Conservation (phyloP, 2,888 invertebrate genomes). For the Strigamia transsilvanica region DNA sequence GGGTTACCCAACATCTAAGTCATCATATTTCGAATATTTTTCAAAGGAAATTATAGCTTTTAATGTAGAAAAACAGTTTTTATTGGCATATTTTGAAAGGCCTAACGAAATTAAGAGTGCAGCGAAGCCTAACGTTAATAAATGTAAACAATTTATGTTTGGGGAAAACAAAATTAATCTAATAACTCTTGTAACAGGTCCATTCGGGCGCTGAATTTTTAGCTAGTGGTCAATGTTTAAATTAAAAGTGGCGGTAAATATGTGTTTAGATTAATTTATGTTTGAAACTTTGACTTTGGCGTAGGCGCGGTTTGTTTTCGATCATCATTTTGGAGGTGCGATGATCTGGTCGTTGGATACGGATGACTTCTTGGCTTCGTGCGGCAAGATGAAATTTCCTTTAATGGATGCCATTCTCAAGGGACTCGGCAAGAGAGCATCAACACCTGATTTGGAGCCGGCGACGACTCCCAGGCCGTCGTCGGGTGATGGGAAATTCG, state of each 20-base stretch:
- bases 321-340: conserved; percentile 75
- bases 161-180: conserved; percentile 12
- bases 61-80: no score
- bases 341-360: conserved; percentile 93
- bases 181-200: neutral
- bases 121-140: neutral
- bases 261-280: no score
- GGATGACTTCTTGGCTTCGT: conserved; percentile 81
- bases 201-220: neutral
- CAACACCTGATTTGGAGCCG: conserved; percentile 63
- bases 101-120: neutral
- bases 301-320: conserved; percentile 70
- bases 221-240: neutral
- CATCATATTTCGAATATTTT: no score
- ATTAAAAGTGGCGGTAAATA: no score
- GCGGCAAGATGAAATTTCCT: conserved; percentile 72
- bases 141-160: conserved; percentile 1
- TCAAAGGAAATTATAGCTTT: no score
- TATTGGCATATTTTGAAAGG: conserved; percentile 15
- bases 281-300: neutral
- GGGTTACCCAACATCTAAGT: no score
- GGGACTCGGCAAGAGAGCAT: conserved; percentile 67
- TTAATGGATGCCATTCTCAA: conserved; percentile 77
- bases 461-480: neutral
- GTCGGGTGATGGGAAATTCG: neutral